Evolutionary conservation across 2,888 invertebrate species (phyloP).

Genomic region (Vesta saturnalis): DNA sequence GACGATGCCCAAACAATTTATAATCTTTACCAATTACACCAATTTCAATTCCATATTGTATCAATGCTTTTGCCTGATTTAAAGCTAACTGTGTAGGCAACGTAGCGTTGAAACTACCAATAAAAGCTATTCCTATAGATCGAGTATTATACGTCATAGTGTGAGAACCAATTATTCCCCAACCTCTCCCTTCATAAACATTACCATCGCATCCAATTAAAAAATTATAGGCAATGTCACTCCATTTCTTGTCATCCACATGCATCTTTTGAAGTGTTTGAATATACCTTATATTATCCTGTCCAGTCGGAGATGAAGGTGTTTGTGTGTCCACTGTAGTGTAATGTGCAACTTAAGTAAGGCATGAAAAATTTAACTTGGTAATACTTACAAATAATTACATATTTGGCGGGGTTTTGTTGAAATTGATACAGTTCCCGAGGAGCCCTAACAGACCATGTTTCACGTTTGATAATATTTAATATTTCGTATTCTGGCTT

Average conservation of each 20-base stretch:
- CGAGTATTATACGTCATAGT: slow-evolving; percentile 64
- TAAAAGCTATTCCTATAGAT: slow-evolving; percentile 64
- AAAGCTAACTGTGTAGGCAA: slow-evolving; percentile 61
- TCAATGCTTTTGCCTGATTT: slow-evolving; percentile 61
- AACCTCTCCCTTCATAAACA: slow-evolving; percentile 68
- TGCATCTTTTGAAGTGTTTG: slow-evolving; percentile 65
- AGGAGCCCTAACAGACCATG: slow-evolving; percentile 64
- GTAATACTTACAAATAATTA: slow-evolving; percentile 63
- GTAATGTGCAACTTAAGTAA: slow-evolving; percentile 56
- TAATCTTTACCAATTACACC: slow-evolving; percentile 63
- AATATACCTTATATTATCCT: too few species aligned
- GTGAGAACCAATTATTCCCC: slow-evolving; percentile 66
- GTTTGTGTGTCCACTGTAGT: slow-evolving; percentile 64
- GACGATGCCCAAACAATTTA: slow-evolving; percentile 64
- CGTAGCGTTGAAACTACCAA: slow-evolving; percentile 65
- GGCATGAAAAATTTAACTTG: background rate
- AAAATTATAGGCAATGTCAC: slow-evolving; percentile 67
- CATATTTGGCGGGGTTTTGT: slow-evolving; percentile 60
- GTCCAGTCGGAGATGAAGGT: too few species aligned
- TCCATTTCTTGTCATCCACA: slow-evolving; percentile 64
- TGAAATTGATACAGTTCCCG: slow-evolving; percentile 55
- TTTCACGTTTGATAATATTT: slow-evolving; percentile 55
- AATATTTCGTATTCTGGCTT: background rate
- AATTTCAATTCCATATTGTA: slow-evolving; percentile 61
- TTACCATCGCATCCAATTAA: slow-evolving; percentile 68